These are phyloP conservation scores for Pseudopipra pipra DNA, from an alignment of 2,113 vertebrate species.

Conservation along the genomic window DNA sequence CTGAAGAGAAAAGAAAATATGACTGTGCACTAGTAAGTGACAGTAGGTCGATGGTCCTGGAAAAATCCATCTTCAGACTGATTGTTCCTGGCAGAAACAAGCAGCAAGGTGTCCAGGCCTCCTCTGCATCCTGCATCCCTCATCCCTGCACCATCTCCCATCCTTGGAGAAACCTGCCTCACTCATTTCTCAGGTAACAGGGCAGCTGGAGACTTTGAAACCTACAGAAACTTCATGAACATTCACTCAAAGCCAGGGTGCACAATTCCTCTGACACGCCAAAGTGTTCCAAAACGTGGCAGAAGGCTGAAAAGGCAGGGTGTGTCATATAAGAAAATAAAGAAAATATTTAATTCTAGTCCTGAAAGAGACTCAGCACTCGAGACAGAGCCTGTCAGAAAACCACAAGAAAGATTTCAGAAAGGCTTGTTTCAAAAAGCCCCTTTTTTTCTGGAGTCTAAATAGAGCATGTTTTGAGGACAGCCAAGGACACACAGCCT, in stretches of 20 bases:
- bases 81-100: not conserved
- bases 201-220: not conserved
- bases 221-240: not conserved
- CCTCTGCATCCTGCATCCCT: not conserved
- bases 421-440: not conserved
- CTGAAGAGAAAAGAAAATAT: not conserved
- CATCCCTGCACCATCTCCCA: accelerated
- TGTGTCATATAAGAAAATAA: not conserved
- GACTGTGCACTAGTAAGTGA: not conserved
- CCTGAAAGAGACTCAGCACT: not conserved
- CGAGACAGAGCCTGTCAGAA: not conserved
- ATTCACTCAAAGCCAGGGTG: not conserved
- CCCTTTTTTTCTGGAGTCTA: not conserved
- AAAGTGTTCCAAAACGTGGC: not conserved
- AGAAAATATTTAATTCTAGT: not conserved
- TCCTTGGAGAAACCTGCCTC: not conserved
- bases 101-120: not conserved
- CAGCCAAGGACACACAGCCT: not conserved
- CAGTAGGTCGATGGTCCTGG: not conserved
- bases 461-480: not conserved
- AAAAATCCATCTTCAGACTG: not conserved
- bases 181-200: not conserved
- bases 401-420: not conserved
- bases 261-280: not conserved
- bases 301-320: not conserved